phyloP scores from a whole-genome alignment of 2,888 invertebrate genomes.

The Pandemis heparana region DNA sequence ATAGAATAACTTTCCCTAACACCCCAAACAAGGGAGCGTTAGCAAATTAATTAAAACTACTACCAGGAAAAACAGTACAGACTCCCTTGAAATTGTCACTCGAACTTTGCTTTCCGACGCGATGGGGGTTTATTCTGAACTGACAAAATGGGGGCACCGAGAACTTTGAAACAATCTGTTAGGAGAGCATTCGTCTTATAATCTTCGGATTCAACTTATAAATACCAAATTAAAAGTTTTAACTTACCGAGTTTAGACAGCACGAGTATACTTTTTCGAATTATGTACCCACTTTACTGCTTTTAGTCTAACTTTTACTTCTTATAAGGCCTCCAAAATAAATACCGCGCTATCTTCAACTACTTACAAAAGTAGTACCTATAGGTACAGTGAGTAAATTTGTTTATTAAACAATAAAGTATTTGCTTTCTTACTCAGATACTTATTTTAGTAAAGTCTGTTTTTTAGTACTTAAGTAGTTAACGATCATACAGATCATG shows the following conservation, averaged over 20 bases:
- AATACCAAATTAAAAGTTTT: conserved; percentile 6
- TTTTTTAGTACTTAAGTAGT: too few relatives aligned
- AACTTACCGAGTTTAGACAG: not conserved
- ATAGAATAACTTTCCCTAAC: conserved; percentile 19
- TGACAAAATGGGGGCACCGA: not conserved
- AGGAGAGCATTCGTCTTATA: conserved; percentile 4
- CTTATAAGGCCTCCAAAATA: too few relatives aligned
- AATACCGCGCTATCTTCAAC: too few relatives aligned
- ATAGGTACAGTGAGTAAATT: too few relatives aligned
- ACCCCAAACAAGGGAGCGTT: conserved; percentile 11
- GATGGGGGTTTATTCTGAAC: conserved; percentile 13
- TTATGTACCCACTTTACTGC: not conserved
- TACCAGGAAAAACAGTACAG: conserved; percentile 26
- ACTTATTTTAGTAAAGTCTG: too few relatives aligned
- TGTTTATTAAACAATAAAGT: too few relatives aligned
- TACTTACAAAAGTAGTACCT: too few relatives aligned
- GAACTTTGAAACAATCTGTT: not conserved
- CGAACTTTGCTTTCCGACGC: conserved; percentile 26
- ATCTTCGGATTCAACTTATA: not conserved
- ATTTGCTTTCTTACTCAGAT: too few relatives aligned
- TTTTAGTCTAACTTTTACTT: too few relatives aligned
- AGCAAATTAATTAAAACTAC: conserved; percentile 40
- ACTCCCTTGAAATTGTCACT: conserved; percentile 26
- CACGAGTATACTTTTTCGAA: not conserved
- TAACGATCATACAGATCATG: too few relatives aligned